Base-by-base conservation (phyloP, 2,888 invertebrate genomes). In the Apamea anceps region DNA sequence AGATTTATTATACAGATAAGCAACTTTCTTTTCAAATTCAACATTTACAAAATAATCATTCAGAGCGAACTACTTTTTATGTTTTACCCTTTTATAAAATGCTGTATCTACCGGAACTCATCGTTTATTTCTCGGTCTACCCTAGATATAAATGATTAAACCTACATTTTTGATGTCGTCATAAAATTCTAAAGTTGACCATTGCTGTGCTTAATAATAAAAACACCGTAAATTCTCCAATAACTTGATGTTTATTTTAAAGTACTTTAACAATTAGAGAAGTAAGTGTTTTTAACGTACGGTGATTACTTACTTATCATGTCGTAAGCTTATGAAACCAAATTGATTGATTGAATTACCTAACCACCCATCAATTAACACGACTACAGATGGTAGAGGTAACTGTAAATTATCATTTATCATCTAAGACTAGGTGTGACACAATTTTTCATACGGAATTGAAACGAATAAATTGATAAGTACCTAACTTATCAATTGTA, bases 271-370 rank as follows among this genome's bases (percentile, higher is more conserved):
- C 32, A 18, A 71, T 73, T 77, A 60, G 54, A 67, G 18, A 67
- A 37, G 32, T 54, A 73, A 62, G 13, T 77, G 57, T 62, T 79
- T 77, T 79, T 70, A 71, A 83, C 66, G 63, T 79, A 21, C 70
- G 42, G 81, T 57, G 57, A 78, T 37, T 42, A 42, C 42, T 37
- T 42, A 42, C 42, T 82, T 85, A 84, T 79, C 62, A 80, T 87
- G 80, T 86, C 63, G 81, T 85, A 89, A 89, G 77, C 78, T 37
- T 28, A 85, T 78, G 77, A 84, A 78, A 85, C 76, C 65, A 84
- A 84, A 87, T 86, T 90, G 88, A 89, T 90, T 88, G 84, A 90
- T 89, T 86, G 77, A 76, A 81, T 88, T 83, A 88, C 90, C 85
- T 82, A 79, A 79, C 85, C 73, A 51, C 28, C 67, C 57, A 81